A percentile compares a stretch with the other conserved stretches of the same genome.
These are phyloP conservation scores for Physocephala rufipes DNA, from an alignment of 2,888 invertebrate genomes.

Conservation along the genomic window DNA sequence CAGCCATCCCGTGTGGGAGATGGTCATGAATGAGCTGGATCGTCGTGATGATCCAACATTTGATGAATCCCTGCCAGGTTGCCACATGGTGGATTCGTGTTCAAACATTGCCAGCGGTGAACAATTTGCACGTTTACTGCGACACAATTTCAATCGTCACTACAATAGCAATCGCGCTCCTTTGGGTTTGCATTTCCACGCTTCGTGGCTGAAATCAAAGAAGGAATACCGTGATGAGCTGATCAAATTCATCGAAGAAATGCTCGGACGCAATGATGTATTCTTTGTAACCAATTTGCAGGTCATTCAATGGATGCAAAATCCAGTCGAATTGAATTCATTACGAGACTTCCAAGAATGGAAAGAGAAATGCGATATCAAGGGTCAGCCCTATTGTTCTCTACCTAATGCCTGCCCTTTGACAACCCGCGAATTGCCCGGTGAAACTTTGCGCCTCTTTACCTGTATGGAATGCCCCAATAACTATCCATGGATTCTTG, in stretches of 20 bases:
- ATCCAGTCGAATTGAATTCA: conserved; percentile 86
- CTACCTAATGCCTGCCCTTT: conserved; percentile 90
- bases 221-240: conserved; percentile 91
- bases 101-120: conserved; percentile 92
- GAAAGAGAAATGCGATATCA: conserved; percentile 95
- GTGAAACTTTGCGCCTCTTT: conserved; percentile 90
- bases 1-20: conserved; percentile 95
- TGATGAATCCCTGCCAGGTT: conserved; percentile 92
- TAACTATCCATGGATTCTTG: conserved; percentile 94
- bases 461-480: conserved; percentile 97
- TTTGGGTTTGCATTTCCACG: conserved; percentile 91
- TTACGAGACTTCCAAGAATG: conserved; percentile 92
- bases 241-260: conserved; percentile 92
- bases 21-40: conserved; percentile 95
- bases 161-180: conserved; percentile 94
- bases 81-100: conserved; percentile 94
- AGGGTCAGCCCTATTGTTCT: conserved; percentile 92
- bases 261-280: conserved; percentile 87
- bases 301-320: conserved; percentile 97
- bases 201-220: conserved; percentile 94
- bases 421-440: conserved; percentile 88
- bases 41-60: conserved; percentile 93
- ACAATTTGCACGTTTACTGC: conserved; percentile 86
- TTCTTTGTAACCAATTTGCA: conserved; percentile 91
- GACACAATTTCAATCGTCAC: conserved; percentile 95